phyloP scores from a whole-genome alignment of 2,113 vertebrate genomes.

The Poicephalus gulielmi region DNA sequence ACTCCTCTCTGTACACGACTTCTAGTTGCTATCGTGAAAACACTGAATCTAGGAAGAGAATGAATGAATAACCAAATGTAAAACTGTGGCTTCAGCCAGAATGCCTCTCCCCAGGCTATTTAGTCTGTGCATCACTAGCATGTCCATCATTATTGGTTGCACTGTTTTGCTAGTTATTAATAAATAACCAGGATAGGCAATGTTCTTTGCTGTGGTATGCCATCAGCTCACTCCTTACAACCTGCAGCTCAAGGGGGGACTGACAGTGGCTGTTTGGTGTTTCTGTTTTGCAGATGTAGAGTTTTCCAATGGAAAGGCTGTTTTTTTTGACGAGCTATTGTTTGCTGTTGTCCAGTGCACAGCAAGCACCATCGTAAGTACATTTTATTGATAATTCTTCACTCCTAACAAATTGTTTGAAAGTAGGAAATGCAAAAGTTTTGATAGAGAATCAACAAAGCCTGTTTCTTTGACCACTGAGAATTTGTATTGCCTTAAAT shows the following conservation, averaged over 20 bases:
- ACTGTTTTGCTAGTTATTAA: slow-evolving; percentile 15
- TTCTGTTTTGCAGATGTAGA: slow-evolving; percentile 24
- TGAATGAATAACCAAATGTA: neutral
- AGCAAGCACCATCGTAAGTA: slow-evolving; percentile 72
- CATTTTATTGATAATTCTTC: neutral
- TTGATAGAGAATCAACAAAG: neutral
- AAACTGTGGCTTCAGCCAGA: neutral
- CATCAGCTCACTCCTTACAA: neutral
- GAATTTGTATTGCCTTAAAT: neutral
- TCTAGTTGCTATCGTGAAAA: neutral
- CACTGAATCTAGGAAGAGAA: neutral
- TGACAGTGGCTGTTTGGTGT: neutral
- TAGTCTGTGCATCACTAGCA: neutral
- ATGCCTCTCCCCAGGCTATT: neutral
- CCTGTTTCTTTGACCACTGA: neutral
- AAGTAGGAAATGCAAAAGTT: neutral
- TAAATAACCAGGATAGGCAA: slow-evolving; percentile 36
- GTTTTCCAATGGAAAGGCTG: slow-evolving; percentile 48
- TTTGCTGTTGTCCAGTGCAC: neutral
- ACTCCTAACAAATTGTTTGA: neutral
- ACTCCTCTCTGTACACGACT: neutral
- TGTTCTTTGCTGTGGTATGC: neutral
- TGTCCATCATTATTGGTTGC: neutral
- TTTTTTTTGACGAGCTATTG: slow-evolving; percentile 18
- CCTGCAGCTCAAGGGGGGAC: neutral